Conservation (phyloP, 2,797 vertebrate species). For the Tarsius wallacei region DNA sequence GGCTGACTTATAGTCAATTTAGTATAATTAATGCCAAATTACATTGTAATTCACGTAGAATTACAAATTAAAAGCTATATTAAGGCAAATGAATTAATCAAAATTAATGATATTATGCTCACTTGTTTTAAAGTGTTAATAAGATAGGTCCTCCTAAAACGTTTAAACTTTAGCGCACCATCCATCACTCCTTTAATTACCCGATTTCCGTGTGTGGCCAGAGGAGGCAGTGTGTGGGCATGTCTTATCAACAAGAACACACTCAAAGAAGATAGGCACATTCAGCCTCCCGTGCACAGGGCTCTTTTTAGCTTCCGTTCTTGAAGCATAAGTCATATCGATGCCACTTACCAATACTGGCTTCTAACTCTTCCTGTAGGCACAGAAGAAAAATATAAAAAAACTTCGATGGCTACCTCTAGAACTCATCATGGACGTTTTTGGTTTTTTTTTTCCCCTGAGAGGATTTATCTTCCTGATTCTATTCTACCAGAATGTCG, state of each 20-base stretch:
- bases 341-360: background rate
- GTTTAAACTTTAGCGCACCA: slow-evolving; percentile 78
- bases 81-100: slow-evolving; percentile 86
- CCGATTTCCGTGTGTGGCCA: slow-evolving; percentile 72
- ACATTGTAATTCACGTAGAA: slow-evolving; percentile 84
- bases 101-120: slow-evolving; percentile 82
- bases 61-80: slow-evolving; percentile 85
- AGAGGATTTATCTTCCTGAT: background rate
- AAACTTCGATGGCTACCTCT: background rate
- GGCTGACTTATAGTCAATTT: slow-evolving; percentile 82
- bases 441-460: background rate
- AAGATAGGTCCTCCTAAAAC: slow-evolving; percentile 82
- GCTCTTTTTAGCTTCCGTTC: slow-evolving; percentile 1
- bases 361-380: slow-evolving; percentile 10
- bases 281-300: background rate
- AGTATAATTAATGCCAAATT: slow-evolving; percentile 80
- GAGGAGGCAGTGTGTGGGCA: slow-evolving; percentile 8
- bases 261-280: background rate
- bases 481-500: background rate
- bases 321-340: background rate
- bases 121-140: slow-evolving; percentile 84
- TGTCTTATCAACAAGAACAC: slow-evolving; percentile 58
- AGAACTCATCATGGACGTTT: background rate
- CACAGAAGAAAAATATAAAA: slow-evolving; percentile 7
- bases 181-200: slow-evolving; percentile 79